These are phyloP conservation scores for Globia sparganii DNA, from an alignment of 2,888 invertebrate genomes.

Conservation along the genomic window DNA sequence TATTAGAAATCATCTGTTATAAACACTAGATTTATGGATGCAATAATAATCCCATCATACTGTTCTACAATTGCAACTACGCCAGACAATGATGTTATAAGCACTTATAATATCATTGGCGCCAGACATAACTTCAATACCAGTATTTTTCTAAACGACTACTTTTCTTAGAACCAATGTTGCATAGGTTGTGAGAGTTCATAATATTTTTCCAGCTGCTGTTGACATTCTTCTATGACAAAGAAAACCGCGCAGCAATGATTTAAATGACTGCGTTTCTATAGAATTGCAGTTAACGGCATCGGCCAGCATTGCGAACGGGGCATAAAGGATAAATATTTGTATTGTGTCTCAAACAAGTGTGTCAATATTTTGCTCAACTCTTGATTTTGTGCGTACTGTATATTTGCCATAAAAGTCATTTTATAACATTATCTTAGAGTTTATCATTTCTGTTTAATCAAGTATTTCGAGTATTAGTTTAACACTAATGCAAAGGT, in stretches of 20 bases:
- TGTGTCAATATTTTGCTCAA: slow-evolving; percentile 50
- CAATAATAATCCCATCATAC: not conserved
- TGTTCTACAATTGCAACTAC: not conserved
- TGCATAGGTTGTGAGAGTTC: slow-evolving; percentile 25
- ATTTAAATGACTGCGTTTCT: slow-evolving; percentile 31
- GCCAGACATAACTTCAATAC: not conserved
- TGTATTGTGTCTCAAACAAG: slow-evolving; percentile 28
- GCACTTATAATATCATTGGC: no score
- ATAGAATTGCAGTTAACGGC: slow-evolving; percentile 33
- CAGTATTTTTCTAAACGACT: slow-evolving; percentile 13
- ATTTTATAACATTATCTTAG: slow-evolving; percentile 6
- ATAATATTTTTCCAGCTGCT: slow-evolving; percentile 50
- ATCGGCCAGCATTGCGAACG: slow-evolving; percentile 7
- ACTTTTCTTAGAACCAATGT: slow-evolving; percentile 19
- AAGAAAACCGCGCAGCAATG: slow-evolving; percentile 22
- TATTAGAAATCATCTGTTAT: not conserved
- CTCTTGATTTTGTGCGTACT: not conserved
- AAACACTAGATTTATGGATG: not conserved
- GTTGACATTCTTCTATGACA: slow-evolving; percentile 33
- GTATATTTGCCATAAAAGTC: not conserved
- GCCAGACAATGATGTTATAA: no score
- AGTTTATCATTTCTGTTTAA: slow-evolving; percentile 11
- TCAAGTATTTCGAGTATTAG: slow-evolving; percentile 23
- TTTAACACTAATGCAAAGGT: slow-evolving; percentile 33
- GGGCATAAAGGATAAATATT: slow-evolving; percentile 9